phyloP scores from a whole-genome alignment of 1,140 invertebrate species.

The Neelides sp. region DNA sequence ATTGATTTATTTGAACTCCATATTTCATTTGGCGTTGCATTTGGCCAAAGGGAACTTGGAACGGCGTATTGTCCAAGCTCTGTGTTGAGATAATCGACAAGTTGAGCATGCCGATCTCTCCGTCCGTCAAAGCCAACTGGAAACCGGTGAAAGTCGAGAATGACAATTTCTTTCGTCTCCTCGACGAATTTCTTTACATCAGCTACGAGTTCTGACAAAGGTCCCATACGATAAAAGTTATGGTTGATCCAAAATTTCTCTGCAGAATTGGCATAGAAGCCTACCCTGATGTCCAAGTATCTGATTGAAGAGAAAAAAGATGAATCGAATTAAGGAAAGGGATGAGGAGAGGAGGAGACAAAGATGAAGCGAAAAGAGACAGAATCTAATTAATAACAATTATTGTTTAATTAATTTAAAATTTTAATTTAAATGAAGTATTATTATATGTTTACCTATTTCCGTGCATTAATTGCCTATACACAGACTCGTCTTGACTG shows the following conservation, averaged over 20 bases:
- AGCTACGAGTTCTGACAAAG: constrained; percentile 20
- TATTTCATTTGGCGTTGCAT: constrained; percentile 28
- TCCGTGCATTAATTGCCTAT: constrained; percentile 63
- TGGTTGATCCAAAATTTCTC: constrained; percentile 34
- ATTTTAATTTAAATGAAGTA: neutral
- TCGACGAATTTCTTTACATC: constrained; percentile 23
- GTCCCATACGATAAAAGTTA: constrained; percentile 31
- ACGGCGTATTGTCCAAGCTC: constrained; percentile 47
- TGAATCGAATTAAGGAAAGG: too few relatives aligned
- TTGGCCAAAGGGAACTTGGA: constrained; percentile 32
- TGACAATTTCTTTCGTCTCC: constrained; percentile 24
- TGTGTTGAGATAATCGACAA: constrained; percentile 46
- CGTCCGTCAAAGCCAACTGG: constrained; percentile 25
- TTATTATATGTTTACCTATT: constrained; percentile 4
- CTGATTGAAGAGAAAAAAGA: constrained; percentile 48
- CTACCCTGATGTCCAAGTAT: constrained; percentile 63
- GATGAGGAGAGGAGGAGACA: too few relatives aligned
- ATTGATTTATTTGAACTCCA: constrained; percentile 29
- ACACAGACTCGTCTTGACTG: constrained; percentile 61
- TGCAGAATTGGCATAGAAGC: constrained; percentile 38
- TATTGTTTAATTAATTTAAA: neutral
- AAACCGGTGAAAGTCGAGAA: constrained; percentile 28
- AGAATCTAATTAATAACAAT: neutral
- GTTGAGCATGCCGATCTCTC: constrained; percentile 12
- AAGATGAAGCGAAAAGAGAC: neutral